Evolutionary conservation across 1,140 invertebrate genomes (phyloP), one percentile per base, ranked within the genome.

Genomic region (Magallana angulata): DNA sequence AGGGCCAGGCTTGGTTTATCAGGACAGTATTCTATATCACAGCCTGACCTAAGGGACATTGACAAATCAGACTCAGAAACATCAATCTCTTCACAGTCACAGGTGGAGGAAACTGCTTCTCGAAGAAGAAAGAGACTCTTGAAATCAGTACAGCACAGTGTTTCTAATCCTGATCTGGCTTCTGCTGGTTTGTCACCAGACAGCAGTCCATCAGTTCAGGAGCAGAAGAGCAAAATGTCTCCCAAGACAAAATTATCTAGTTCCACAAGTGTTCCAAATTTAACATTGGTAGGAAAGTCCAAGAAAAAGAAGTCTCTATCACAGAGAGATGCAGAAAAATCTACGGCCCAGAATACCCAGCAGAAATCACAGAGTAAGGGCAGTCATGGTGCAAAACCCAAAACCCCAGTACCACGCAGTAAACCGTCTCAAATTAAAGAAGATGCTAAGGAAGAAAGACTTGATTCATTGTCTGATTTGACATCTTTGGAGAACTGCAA

Each of bases 401-500:
- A 57, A 56, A 4, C 12, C n/a, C 30, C 24, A 30, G 36, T 76
- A 76, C 24, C 68, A 30, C 2, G 12, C 30, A 76, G 68, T 76
- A 76, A 30, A 30, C 68, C 68, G 5, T n/a, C 60, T 62, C 14
- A 62, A n/a, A 83, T 83, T 58, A 71, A 85, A n/a, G 8, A 30
- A 58, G 81, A 82, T 9, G 57, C n/a, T 58, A 85, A 76, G 60
- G 64, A 16, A 18, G 87, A 85, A 48, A 76, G 68, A 88, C 68
- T 57, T 57, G 64, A 84, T 12, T 85, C 89, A n/a, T 57, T 89
- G 18, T 83, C 91, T 36, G 93, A 93, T 71, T 92, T 92, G 60
- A 89, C 90, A 57, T 93, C 92, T 12, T 82, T 94, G 57, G 92
- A 93, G 82, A 91, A 92, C 36, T 85, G 76, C 36, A 90, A 89